phyloP scores from a whole-genome alignment of 2,797 vertebrate species.

The Anolis apletophallus region DNA sequence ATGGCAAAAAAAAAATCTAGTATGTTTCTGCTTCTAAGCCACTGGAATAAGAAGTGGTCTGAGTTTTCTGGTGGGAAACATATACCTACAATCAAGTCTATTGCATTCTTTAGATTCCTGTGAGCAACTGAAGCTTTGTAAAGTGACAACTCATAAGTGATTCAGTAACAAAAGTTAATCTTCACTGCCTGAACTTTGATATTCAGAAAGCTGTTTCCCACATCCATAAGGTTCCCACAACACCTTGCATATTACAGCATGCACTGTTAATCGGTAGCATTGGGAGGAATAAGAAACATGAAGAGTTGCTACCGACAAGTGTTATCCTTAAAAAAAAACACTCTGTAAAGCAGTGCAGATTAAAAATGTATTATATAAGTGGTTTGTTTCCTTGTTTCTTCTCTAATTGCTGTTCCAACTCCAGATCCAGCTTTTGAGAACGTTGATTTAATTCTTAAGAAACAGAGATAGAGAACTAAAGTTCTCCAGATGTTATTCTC shows the following conservation, averaged over 20 bases:
- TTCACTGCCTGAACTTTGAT: neutral
- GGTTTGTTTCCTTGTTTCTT: neutral
- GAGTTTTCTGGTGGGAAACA: neutral
- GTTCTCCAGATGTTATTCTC: no score
- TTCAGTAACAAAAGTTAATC: conserved; percentile 16
- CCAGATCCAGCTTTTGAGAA: neutral
- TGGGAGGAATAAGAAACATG: neutral
- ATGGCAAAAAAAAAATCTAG: neutral
- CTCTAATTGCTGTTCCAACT: neutral
- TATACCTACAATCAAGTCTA: neutral
- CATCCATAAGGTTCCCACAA: neutral
- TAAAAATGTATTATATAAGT: neutral
- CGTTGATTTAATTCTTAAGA: neutral
- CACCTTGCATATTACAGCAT: neutral
- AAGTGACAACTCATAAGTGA: conserved; percentile 32
- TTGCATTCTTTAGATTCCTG: conserved; percentile 26
- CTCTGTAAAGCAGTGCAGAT: neutral
- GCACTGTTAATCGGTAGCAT: conserved; percentile 30
- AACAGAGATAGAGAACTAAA: neutral
- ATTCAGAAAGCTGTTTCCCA: conserved; percentile 12
- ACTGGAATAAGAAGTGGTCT: neutral
- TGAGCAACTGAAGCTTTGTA: conserved; percentile 26
- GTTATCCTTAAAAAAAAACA: no score
- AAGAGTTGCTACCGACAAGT: neutral
- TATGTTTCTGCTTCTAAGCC: neutral